Base-by-base conservation (phyloP, 2,797 vertebrate species). In the Hydrophis major region DNA sequence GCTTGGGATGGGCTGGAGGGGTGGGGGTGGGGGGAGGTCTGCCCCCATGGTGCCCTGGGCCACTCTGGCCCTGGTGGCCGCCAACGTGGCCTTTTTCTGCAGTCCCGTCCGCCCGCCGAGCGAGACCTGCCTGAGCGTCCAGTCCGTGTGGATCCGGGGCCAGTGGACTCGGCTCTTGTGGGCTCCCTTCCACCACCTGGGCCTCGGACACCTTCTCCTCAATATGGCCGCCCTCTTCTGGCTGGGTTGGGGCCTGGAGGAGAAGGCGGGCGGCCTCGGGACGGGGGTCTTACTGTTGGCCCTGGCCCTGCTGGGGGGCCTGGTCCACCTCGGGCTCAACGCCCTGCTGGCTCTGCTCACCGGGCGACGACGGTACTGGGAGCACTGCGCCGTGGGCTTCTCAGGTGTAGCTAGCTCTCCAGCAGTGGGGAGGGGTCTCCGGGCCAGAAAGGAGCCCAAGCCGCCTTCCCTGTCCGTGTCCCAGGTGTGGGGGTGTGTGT, bases 221-320 rank as follows among this genome's bases (percentile, higher is more conserved):
- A 95, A 95, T 92, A 94, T 95, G 94, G 55, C 32, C 55, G 50
- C 94, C 42, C 91, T 94, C 37, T 25, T 90, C 60, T 95, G 94
- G 93, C 93, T 93, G 90, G 94, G 94, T 61, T 28, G 27, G 2
- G 37, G 3, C 18, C 14, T 94, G 93, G 94, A 95, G 92, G 13
- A 0, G 20, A 20, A 87, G 42, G 50, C 83, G 0, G 94, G 94
- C 61, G 37, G 74, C 56, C 13, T 91, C 28, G 10, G 25, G 59
- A 28, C 93, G 1, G 63, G 89, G 13, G 8, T 2, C 20, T n/a
- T 74, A 4, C 16, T 89, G 13, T 4, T 69, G 32, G 20, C 27
- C 61, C 88, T 95, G 25, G 91, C 69, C 1, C 47, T 93, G 3
- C 47, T 94, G n/a, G 93, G 91, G 1, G 92, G 94, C 0, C 3